Evolutionary conservation across 2,113 vertebrate genomes (phyloP).

Genomic region (Gopherus flavomarginatus): DNA sequence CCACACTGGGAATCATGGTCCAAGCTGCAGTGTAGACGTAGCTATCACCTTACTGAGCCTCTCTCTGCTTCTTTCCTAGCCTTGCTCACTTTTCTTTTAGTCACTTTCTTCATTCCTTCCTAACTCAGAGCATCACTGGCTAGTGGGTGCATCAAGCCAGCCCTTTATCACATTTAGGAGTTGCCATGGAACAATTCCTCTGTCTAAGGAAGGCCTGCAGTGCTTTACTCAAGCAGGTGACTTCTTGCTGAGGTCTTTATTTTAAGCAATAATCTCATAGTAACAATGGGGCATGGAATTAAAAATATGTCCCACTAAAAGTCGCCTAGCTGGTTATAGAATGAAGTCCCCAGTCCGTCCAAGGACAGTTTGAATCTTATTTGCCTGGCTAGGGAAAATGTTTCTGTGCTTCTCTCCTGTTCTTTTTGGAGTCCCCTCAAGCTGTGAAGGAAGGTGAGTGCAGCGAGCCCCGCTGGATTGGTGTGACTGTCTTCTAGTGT

Average conservation of each 20-base stretch:
- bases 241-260: neutral
- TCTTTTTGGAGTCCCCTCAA: neutral
- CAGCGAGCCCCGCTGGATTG: accelerated
- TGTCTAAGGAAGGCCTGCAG: neutral
- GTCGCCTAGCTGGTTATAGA: neutral
- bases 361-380: neutral
- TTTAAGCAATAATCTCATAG: neutral
- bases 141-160: neutral
- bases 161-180: accelerated
- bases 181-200: neutral
- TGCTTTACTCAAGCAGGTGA: slow-evolving; percentile 27
- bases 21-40: neutral
- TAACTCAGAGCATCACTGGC: neutral
- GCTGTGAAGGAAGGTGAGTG: neutral
- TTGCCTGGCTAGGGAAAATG: neutral
- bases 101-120: neutral
- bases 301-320: accelerated
- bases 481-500: neutral
- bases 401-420: neutral
- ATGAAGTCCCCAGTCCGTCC: accelerated
- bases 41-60: neutral
- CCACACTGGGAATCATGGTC: neutral
- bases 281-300: neutral
- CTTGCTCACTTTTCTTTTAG: neutral
- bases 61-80: neutral